phyloP scores from a whole-genome alignment of 2,888 invertebrate species.

The Hemistola chrysoprasaria region DNA sequence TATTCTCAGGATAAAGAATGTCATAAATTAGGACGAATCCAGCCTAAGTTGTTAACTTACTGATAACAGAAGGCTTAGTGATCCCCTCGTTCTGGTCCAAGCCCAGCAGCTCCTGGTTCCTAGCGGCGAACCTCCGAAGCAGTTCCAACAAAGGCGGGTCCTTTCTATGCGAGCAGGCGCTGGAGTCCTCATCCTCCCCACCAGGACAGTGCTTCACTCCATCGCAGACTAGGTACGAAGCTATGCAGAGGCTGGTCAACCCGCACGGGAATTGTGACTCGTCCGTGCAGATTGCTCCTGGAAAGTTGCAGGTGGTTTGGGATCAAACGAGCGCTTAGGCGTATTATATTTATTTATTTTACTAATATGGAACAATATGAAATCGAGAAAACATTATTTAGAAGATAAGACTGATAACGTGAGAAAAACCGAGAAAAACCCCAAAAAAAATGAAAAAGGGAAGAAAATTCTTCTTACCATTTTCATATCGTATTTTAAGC shows the following conservation, averaged over 20 bases:
- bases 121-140: slow-evolving; percentile 65
- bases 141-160: slow-evolving; percentile 71
- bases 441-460: too few species aligned
- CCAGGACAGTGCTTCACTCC: slow-evolving; percentile 86
- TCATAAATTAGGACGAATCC: too few species aligned
- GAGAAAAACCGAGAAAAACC: too few species aligned
- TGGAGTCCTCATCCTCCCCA: slow-evolving; percentile 81
- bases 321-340: too few species aligned
- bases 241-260: slow-evolving; percentile 81
- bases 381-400: too few species aligned
- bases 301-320: too few species aligned
- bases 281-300: slow-evolving; percentile 68
- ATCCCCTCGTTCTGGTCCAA: slow-evolving; percentile 64
- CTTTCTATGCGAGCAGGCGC: slow-evolving; percentile 59
- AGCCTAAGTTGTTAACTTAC: slow-evolving; percentile 51
- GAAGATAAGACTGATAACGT: too few species aligned
- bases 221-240: slow-evolving; percentile 85
- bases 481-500: too few species aligned
- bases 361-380: too few species aligned
- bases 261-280: slow-evolving; percentile 69
- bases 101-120: slow-evolving; percentile 70
- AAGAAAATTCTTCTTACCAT: too few species aligned
- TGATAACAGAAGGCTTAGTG: slow-evolving; percentile 75
- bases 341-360: too few species aligned
- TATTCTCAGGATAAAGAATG: too few species aligned